Evolutionary conservation across 2,113 vertebrate species (phyloP).

Genomic region (Dasyurus viverrinus): DNA sequence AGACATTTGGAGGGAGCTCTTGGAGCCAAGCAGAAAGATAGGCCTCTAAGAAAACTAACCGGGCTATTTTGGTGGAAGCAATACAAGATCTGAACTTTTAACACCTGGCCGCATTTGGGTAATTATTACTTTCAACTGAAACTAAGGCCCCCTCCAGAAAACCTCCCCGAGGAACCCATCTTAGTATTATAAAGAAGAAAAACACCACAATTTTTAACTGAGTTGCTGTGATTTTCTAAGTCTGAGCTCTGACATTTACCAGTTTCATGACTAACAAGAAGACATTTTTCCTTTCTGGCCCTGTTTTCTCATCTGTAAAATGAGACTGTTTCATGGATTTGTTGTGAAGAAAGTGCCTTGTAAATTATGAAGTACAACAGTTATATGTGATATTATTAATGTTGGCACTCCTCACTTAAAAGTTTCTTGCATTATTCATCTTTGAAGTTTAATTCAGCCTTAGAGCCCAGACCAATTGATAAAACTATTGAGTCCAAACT

Average conservation of each 20-base stretch:
- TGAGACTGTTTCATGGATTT: neutral
- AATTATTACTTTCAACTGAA: no score
- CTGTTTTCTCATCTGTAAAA: conserved; percentile 1
- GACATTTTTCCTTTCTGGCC: neutral
- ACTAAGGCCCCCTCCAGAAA: no score
- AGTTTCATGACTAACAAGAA: neutral
- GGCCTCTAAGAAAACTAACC: no score
- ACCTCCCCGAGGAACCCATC: no score
- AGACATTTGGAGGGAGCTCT: no score
- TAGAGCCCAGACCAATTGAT: neutral
- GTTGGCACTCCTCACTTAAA: neutral
- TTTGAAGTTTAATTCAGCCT: neutral
- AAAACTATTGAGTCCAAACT: neutral
- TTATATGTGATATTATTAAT: neutral
- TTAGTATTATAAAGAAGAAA: no score
- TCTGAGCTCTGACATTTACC: neutral
- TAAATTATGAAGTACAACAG: neutral
- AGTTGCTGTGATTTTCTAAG: neutral
- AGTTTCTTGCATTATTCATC: neutral
- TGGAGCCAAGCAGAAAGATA: no score
- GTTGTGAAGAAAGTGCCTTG: neutral
- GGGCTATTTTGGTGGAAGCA: no score
- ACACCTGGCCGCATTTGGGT: no score
- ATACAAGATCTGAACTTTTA: no score
- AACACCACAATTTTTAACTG: no score